Evolutionary conservation across 2,797 vertebrate genomes (phyloP).

Genomic region (Pseudomugil gertrudae): DNA sequence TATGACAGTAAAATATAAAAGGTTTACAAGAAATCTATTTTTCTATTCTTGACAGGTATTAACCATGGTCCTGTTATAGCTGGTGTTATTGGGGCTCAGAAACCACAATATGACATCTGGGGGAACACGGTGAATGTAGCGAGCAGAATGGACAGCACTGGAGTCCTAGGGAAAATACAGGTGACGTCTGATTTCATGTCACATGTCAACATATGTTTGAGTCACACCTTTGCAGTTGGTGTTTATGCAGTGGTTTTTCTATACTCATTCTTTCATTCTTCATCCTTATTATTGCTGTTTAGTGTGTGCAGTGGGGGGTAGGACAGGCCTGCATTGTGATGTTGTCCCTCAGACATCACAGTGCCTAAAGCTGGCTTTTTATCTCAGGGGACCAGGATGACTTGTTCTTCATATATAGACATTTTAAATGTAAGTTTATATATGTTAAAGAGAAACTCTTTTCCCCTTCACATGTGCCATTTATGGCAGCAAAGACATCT

Average conservation of each 20-base stretch:
- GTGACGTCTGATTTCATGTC: slow-evolving; percentile 63
- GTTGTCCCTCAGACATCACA: slow-evolving; percentile 13
- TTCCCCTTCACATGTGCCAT: slow-evolving; percentile 9
- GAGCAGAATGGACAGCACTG: slow-evolving; percentile 98
- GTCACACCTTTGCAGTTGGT: background rate
- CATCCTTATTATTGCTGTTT: too few relatives aligned
- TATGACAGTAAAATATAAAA: background rate
- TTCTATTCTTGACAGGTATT: slow-evolving; percentile 87
- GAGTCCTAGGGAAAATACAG: slow-evolving; percentile 97
- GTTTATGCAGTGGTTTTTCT: background rate
- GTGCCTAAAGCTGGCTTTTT: slow-evolving; percentile 13
- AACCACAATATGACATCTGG: slow-evolving; percentile 99
- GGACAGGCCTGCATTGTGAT: background rate
- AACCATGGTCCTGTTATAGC: slow-evolving; percentile 98
- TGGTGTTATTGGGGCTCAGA: slow-evolving; percentile 97
- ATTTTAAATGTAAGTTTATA: slow-evolving; percentile 40
- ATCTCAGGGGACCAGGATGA: slow-evolving; percentile 6
- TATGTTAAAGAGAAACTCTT: slow-evolving; percentile 36
- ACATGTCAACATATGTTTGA: background rate
- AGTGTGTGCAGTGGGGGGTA: too few relatives aligned
- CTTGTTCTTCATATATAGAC: slow-evolving; percentile 5
- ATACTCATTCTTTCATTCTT: too few relatives aligned
- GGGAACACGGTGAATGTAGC: slow-evolving; percentile 98
- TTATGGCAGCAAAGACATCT: slow-evolving; percentile 29
- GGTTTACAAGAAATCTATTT: slow-evolving; percentile 29